Conservation (phyloP, 2,113 vertebrate genomes). For the Motacilla tschutschensis region DNA sequence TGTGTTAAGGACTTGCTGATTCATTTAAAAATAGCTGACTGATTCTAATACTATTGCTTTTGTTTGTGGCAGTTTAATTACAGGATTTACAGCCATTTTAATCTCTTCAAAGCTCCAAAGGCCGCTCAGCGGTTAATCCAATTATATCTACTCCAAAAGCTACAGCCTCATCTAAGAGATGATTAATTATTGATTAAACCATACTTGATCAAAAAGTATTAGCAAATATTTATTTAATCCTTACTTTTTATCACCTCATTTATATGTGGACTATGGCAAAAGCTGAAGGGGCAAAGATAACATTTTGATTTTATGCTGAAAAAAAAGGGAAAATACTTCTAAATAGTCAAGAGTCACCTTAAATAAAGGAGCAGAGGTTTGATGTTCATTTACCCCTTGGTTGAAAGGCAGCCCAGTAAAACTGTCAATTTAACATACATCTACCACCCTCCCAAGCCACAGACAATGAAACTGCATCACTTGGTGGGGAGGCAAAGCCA, state of each 20-base stretch:
- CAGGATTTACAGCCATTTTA: conserved; percentile 92
- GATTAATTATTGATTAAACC: conserved; percentile 86
- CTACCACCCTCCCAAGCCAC: neutral
- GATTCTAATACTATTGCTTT: conserved; percentile 68
- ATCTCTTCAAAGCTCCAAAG: conserved; percentile 93
- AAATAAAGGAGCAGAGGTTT: neutral
- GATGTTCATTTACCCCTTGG: neutral
- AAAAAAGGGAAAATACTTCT: neutral
- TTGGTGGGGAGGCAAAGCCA: neutral
- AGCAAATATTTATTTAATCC: conserved; percentile 76
- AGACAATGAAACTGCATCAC: neutral
- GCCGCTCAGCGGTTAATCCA: conserved; percentile 91
- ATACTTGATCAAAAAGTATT: conserved; percentile 76
- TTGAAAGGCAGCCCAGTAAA: conserved; percentile 5
- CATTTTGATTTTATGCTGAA: conserved; percentile 18
- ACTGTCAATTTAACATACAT: neutral
- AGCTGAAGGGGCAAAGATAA: conserved; percentile 47
- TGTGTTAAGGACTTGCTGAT: conserved; percentile 67
- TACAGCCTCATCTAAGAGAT: conserved; percentile 79
- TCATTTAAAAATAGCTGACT: conserved; percentile 62
- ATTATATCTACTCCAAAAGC: conserved; percentile 93
- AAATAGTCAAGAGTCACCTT: conserved; percentile 36
- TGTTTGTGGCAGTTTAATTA: conserved; percentile 91
- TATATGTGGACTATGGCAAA: conserved; percentile 65
- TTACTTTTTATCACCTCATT: conserved; percentile 64